Percentiles rank a stretch among this genome's conserved stretches.
These are phyloP conservation scores for Archaeoteleia sp. DNA, from an alignment of 2,888 invertebrate species.

Conservation along the genomic window DNA sequence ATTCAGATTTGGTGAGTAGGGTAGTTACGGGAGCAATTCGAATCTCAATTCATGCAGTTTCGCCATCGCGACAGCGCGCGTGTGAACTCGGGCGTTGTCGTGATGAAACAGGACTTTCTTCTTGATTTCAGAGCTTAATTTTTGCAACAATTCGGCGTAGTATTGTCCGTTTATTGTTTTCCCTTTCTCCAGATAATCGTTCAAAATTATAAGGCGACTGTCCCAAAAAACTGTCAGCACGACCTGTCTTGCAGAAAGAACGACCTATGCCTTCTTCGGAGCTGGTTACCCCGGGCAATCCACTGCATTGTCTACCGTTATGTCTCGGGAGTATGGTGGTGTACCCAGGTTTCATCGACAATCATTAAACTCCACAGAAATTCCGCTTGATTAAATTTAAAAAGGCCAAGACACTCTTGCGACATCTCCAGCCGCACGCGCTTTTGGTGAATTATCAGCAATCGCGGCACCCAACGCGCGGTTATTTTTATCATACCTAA, in stretches of 20 bases:
- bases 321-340: conserved; percentile 59
- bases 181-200: conserved; percentile 61
- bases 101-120: conserved; percentile 55
- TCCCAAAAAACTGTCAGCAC: conserved; percentile 66
- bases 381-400: not conserved
- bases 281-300: conserved; percentile 18
- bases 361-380: conserved; percentile 1
- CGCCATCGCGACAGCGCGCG: conserved; percentile 14
- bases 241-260: conserved; percentile 25
- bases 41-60: conserved; percentile 26
- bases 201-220: conserved; percentile 59
- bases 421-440: not conserved
- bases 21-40: conserved; percentile 42
- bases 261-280: conserved; percentile 33
- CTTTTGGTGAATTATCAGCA: conserved; percentile 7
- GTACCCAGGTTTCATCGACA: conserved; percentile 65
- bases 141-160: conserved; percentile 53
- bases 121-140: conserved; percentile 43
- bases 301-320: conserved; percentile 47
- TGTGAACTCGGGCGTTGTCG: conserved; percentile 49
- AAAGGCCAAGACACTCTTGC: not conserved
- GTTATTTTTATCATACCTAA: conserved; percentile 1
- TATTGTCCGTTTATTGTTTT: conserved; percentile 58
- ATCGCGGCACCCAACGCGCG: conserved; percentile 10
- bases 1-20: conserved; percentile 58